Evolutionary conservation across 2,113 vertebrate genomes (phyloP).

Genomic region (Syrrhaptes paradoxus): DNA sequence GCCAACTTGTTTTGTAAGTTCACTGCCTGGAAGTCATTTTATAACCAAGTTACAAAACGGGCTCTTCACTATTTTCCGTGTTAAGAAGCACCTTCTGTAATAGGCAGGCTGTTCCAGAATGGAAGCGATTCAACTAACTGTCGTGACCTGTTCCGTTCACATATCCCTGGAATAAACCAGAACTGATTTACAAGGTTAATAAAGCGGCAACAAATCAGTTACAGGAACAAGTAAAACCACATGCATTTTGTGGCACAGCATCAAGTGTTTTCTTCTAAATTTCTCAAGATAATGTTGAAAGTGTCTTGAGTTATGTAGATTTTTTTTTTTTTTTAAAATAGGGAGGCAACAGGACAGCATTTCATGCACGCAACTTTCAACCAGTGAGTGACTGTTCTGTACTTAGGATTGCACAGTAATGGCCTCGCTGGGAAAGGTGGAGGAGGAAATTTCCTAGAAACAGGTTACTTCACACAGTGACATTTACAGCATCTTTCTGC

Average conservation of each 20-base stretch:
- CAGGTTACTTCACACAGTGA: rapidly evolving
- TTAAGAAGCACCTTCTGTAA: not conserved
- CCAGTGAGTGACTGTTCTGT: not conserved
- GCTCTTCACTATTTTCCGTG: not conserved
- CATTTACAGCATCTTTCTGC: not conserved
- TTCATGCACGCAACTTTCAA: rapidly evolving
- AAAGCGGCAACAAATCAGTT: not conserved
- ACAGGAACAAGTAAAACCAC: rapidly evolving
- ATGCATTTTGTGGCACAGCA: rapidly evolving
- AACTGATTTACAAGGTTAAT: rapidly evolving
- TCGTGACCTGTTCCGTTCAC: not conserved
- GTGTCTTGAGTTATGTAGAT: not conserved
- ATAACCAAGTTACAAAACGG: conserved; percentile 20
- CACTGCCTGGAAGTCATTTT: not conserved
- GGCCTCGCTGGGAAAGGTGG: not conserved
- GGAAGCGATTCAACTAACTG: not conserved
- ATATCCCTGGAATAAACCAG: rapidly evolving
- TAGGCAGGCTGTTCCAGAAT: not conserved
- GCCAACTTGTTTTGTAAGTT: not conserved
- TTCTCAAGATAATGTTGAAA: rapidly evolving
- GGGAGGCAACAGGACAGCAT: not conserved
- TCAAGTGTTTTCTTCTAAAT: not conserved
- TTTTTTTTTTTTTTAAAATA: too few species aligned
- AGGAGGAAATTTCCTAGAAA: not conserved
- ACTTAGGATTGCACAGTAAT: rapidly evolving